Conservation (phyloP, 1,140 invertebrate species). For the Hylaeus anthracinus region DNA sequence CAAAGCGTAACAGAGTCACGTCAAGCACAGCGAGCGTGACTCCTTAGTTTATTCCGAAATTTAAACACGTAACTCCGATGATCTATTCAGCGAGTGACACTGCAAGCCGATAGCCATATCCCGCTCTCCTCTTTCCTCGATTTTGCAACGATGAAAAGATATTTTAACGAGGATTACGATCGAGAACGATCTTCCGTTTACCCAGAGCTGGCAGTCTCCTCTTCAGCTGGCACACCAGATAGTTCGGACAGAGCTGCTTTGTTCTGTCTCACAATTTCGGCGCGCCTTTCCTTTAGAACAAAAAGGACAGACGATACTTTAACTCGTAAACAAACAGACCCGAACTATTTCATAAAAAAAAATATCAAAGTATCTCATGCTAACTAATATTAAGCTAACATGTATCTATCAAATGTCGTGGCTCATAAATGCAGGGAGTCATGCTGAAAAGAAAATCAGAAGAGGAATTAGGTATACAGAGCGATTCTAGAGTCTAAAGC, state of each 20-base stretch:
- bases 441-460: slow-evolving; percentile 47
- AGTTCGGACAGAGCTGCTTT: slow-evolving; percentile 83
- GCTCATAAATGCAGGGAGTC: slow-evolving; percentile 30
- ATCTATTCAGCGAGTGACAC: slow-evolving; percentile 41
- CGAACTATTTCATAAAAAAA: slow-evolving; percentile 8
- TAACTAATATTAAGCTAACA: slow-evolving; percentile 51
- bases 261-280: slow-evolving; percentile 92
- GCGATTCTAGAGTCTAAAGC: no score
- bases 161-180: slow-evolving; percentile 39
- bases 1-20: slow-evolving; percentile 59
- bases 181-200: slow-evolving; percentile 72
- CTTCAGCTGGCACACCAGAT: slow-evolving; percentile 68
- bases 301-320: slow-evolving; percentile 14
- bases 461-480: not conserved
- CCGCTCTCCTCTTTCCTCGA: slow-evolving; percentile 42
- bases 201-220: slow-evolving; percentile 83
- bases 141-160: slow-evolving; percentile 29
- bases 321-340: not conserved
- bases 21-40: slow-evolving; percentile 29
- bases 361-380: slow-evolving; percentile 44
- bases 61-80: slow-evolving; percentile 43
- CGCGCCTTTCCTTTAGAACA: slow-evolving; percentile 88
- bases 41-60: slow-evolving; percentile 22
- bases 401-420: slow-evolving; percentile 19
- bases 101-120: slow-evolving; percentile 35